Percentiles rank a stretch among this genome's conserved stretches.
Evolutionary conservation across 2,797 vertebrate genomes (phyloP).

Genomic region (Mastacembelus armatus): DNA sequence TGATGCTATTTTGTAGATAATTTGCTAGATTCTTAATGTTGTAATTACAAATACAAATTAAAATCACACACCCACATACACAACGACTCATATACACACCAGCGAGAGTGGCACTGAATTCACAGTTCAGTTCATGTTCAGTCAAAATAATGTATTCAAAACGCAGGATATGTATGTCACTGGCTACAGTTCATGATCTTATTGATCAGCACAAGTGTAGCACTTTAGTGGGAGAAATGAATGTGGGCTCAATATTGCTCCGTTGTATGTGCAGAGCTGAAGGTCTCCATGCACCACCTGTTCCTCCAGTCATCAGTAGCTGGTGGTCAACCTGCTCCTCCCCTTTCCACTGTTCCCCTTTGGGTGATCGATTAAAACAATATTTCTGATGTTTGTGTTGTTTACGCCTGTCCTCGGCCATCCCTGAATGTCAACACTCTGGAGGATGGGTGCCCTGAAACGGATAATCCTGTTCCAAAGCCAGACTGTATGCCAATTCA

Average conservation of each 20-base stretch:
- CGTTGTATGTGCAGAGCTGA: conserved; percentile 49
- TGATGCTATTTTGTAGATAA: conserved; percentile 1
- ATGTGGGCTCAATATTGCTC: conserved; percentile 51
- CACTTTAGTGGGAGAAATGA: conserved; percentile 49
- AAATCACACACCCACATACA: conserved; percentile 1
- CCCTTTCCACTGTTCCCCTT: conserved; percentile 19
- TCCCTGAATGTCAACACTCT: conserved; percentile 80
- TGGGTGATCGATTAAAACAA: conserved; percentile 82
- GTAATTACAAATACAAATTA: conserved; percentile 5
- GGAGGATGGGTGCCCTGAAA: conserved; percentile 68
- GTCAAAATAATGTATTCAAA: conserved; percentile 39
- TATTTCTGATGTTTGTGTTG: conserved; percentile 72
- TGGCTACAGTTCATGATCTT: conserved; percentile 68
- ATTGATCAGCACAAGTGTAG: conserved; percentile 60
- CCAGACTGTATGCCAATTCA: conserved; percentile 66
- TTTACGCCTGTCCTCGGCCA: conserved; percentile 78
- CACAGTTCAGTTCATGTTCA: conserved; percentile 15
- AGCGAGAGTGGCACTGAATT: conserved; percentile 20
- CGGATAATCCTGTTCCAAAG: conserved; percentile 79
- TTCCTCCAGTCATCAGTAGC: conserved; percentile 65
- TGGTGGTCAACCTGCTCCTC: conserved; percentile 43
- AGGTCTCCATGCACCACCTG: conserved; percentile 72
- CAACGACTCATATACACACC: conserved; percentile 1
- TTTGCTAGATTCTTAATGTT: neutral
- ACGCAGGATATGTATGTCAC: conserved; percentile 63